phyloP scores from a whole-genome alignment of 1,140 invertebrate genomes.

The Dendroctonus ponderosae region DNA sequence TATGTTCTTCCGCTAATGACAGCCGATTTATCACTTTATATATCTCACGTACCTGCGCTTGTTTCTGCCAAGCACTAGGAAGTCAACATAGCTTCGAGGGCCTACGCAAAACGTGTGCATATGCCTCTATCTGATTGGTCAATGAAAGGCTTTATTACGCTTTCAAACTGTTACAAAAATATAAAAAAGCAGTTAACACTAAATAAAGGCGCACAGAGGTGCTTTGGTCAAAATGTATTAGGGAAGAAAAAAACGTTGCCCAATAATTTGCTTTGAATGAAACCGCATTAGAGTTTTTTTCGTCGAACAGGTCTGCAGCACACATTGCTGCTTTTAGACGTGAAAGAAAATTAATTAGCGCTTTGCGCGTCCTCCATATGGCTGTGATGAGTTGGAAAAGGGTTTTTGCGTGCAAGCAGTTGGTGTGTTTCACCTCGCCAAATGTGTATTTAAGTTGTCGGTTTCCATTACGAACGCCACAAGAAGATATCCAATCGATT shows the following conservation, averaged over 20 bases:
- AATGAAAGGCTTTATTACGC: no score
- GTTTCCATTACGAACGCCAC: neutral
- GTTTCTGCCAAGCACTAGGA: conserved; percentile 1
- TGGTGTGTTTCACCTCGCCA: neutral
- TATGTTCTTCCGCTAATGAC: conserved; percentile 17
- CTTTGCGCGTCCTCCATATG: neutral
- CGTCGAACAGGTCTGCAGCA: conserved; percentile 1
- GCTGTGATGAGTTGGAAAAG: neutral
- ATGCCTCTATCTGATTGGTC: no score
- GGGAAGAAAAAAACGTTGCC: neutral
- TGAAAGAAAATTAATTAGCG: conserved; percentile 19
- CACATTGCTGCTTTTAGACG: conserved; percentile 4
- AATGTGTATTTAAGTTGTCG: neutral
- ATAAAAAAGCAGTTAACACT: no score
- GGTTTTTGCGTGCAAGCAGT: neutral
- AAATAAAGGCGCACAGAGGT: no score
- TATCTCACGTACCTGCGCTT: conserved; percentile 2
- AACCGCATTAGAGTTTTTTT: conserved; percentile 11
- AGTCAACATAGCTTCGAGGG: neutral
- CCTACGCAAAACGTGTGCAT: no score
- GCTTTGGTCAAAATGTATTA: no score
- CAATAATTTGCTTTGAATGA: conserved; percentile 9
- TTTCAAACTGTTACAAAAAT: no score
- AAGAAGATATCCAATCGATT: no score
- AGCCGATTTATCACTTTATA: conserved; percentile 18